Base-by-base conservation (phyloP, 53 echinoderm and acorn worm species). In the Astropecten irregularis region DNA sequence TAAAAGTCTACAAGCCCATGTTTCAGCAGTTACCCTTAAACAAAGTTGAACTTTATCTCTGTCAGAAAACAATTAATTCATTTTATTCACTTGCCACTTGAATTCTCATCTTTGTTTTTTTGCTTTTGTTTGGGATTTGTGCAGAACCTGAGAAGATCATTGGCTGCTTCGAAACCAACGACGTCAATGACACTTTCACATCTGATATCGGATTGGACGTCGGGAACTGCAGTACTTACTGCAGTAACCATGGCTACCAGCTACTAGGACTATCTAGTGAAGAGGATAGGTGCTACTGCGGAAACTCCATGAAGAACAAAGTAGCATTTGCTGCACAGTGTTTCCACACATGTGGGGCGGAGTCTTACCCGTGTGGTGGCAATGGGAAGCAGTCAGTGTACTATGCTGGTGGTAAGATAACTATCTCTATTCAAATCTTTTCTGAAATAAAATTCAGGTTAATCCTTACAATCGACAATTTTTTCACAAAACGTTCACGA, bases 301-400 rank as follows among this genome's bases (percentile, higher is more conserved):
- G 84, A 10, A 90, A 87, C 51, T 60, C 72, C 16, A 66, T 90
- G 86, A 73, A 59, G 29, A 82, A 63, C 62, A 42, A 72, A 57
- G 35, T 50, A 35, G 62, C 63, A 0, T 14, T 49, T 11, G 16
- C 37, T 4, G 26, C 59, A 7, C 63, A 76, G 48, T 93, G 93
- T 49, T 77, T 64, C 8, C n/a, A 34, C 32, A 81, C 66, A 23
- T 93, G 93, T 22, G 88, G 92, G 0, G 26, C 38, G 13, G 89
- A 86, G 50, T 40, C 49, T n/a, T 87, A 84, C 34, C 93, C 93
- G 15, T 93, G 93, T 22, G 93, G 93, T 21, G 93, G 93, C 11
- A 31, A 55, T 44, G 81, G 69, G 36, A 38, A 35, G 5, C 85
- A 93, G 55, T 83, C 90, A 2, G 83, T 93, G 4, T 93, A 93